Evolutionary conservation across 2,797 vertebrate genomes (phyloP).

Genomic region (Chanos chanos): DNA sequence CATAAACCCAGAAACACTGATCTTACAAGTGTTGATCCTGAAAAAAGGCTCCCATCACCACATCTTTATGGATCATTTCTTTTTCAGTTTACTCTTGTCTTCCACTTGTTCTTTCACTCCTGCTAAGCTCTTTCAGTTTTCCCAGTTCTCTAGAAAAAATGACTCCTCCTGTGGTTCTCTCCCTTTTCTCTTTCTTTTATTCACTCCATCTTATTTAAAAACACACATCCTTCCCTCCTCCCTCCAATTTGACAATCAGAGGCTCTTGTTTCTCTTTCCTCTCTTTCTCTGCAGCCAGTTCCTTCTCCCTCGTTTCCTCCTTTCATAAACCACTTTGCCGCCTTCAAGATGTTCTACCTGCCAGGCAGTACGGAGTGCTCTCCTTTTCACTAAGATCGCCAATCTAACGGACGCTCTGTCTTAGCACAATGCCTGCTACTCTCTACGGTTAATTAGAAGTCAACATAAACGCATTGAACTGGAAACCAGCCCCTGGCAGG

Average conservation of each 20-base stretch:
- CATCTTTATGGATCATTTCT: conserved; percentile 39
- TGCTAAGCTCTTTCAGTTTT: conserved; percentile 7
- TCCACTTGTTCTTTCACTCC: conserved; percentile 6
- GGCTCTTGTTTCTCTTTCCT: conserved; percentile 1
- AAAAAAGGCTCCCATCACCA: conserved; percentile 31
- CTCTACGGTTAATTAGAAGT: no score
- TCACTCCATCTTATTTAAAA: background rate
- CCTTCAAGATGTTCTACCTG: no score
- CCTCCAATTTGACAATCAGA: conserved; percentile 1
- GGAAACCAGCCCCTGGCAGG: no score
- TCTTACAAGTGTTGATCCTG: no score
- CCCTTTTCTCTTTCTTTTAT: background rate
- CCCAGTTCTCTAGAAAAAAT: background rate
- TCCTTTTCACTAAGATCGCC: no score
- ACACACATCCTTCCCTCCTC: background rate
- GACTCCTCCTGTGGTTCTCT: conserved; percentile 6
- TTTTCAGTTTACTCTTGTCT: conserved; percentile 36
- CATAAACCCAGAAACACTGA: no score
- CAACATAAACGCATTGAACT: no score
- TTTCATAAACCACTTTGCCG: no score
- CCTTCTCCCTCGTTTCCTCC: conserved; percentile 6
- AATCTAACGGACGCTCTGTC: no score
- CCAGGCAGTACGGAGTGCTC: no score
- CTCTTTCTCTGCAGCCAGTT: background rate
- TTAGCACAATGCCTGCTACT: no score